Conservation (phyloP, 2,797 vertebrate genomes). For the Hirundo rustica region DNA sequence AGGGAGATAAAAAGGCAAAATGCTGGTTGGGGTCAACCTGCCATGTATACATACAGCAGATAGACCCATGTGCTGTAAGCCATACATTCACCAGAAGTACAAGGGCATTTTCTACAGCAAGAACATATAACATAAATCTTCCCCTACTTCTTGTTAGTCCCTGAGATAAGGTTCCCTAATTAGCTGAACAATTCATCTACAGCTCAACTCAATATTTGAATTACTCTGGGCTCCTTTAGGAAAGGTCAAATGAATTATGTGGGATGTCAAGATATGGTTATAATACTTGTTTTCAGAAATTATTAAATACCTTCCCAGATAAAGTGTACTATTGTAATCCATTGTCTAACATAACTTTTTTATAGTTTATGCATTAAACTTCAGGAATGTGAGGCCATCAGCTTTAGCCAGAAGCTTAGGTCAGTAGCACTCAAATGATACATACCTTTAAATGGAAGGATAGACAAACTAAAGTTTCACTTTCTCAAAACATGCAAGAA, state of each 20-base stretch:
- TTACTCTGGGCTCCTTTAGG: not conserved
- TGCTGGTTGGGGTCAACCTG: not conserved
- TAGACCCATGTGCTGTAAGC: rapidly evolving
- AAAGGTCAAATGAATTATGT: not conserved
- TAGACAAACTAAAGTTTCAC: not conserved
- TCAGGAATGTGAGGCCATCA: not conserved
- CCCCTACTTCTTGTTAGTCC: not conserved
- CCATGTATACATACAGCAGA: not conserved
- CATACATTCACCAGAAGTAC: not conserved
- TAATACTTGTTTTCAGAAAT: not conserved
- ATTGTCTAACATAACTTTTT: not conserved
- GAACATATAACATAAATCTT: not conserved
- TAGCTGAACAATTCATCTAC: not conserved
- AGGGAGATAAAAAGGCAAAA: not conserved
- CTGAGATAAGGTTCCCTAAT: not conserved
- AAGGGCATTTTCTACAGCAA: not conserved
- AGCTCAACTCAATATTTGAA: not conserved
- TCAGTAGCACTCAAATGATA: not conserved
- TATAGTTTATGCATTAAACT: not conserved
- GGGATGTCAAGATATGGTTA: not conserved
- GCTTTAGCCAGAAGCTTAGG: not conserved
- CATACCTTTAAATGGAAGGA: not conserved
- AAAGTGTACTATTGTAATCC: not conserved
- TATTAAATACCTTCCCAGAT: not conserved
- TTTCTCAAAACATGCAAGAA: not conserved